Percentiles rank a stretch among this genome's conserved stretches.
phyloP scores from a whole-genome alignment of 2,888 invertebrate species.

The Drosophila pullipes region DNA sequence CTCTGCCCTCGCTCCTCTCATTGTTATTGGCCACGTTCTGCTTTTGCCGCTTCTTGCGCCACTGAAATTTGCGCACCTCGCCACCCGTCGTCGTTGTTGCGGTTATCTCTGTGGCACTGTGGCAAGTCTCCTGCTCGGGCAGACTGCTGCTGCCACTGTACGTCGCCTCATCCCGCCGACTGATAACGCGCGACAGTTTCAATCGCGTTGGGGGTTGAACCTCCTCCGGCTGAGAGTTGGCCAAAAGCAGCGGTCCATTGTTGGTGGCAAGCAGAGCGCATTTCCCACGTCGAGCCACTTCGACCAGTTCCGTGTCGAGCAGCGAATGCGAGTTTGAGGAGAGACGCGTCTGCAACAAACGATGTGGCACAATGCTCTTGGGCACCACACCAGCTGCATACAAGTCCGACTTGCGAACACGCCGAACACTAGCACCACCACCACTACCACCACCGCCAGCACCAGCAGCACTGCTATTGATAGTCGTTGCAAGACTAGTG shows the following conservation, averaged over 20 bases:
- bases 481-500: constrained; percentile 36
- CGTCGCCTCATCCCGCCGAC: constrained; percentile 66
- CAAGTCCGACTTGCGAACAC: constrained; percentile 77
- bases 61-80: constrained; percentile 63
- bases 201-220: constrained; percentile 57
- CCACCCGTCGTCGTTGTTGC: background rate
- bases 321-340: constrained; percentile 63
- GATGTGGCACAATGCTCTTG: constrained; percentile 66
- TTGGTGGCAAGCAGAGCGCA: constrained; percentile 71
- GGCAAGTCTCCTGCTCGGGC: constrained; percentile 56
- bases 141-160: constrained; percentile 66
- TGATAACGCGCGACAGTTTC: constrained; percentile 80
- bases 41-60: constrained; percentile 71
- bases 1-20: constrained; percentile 24
- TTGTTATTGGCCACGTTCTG: constrained; percentile 37
- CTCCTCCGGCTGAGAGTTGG: constrained; percentile 48
- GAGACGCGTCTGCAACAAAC: constrained; percentile 78
- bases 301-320: constrained; percentile 72
- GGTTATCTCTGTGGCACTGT: constrained; percentile 7
- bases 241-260: constrained; percentile 62
- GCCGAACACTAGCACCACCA: constrained; percentile 34
- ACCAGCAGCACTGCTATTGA: constrained; percentile 34
- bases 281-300: constrained; percentile 62
- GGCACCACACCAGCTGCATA: constrained; percentile 46
- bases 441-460: constrained; percentile 46